Conservation (phyloP, 2,888 invertebrate species). For the Mythimna impura region DNA sequence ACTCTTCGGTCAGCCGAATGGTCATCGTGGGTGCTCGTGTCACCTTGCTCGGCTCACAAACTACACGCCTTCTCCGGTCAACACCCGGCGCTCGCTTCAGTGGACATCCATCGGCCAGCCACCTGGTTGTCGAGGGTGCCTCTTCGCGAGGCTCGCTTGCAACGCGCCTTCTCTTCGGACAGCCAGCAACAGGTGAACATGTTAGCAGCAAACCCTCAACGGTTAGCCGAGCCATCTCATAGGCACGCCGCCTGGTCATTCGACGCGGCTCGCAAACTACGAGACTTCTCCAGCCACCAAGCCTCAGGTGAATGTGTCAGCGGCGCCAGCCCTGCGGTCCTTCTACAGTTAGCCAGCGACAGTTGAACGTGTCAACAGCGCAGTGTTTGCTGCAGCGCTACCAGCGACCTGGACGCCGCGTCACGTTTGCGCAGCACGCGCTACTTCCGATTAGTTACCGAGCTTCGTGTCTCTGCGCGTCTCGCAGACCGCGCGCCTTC, state of each 20-base stretch:
- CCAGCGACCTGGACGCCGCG: background rate
- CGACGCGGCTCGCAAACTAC: background rate
- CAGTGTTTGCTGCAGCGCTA: background rate
- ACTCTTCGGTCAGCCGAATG: background rate
- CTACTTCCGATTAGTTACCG: no score
- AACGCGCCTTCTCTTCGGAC: background rate
- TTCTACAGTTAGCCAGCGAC: background rate
- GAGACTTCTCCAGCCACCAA: constrained; percentile 5
- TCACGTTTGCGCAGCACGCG: background rate
- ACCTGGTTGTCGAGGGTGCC: no score
- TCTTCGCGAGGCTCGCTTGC: no score
- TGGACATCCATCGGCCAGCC: background rate
- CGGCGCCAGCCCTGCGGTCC: no score
- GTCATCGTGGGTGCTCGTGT: background rate
- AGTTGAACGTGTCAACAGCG: background rate
- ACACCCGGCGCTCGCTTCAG: background rate
- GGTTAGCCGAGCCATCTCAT: background rate
- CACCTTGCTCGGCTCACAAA: background rate
- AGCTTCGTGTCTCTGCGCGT: background rate
- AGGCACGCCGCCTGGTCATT: constrained; percentile 10
- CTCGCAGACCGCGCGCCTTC: background rate
- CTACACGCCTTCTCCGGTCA: background rate
- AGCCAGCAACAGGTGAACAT: background rate
- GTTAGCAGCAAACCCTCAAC: background rate
- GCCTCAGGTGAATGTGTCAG: background rate